These are phyloP conservation scores for Aplysia californica DNA, from an alignment of 1,140 invertebrate species.

Conservation along the genomic window DNA sequence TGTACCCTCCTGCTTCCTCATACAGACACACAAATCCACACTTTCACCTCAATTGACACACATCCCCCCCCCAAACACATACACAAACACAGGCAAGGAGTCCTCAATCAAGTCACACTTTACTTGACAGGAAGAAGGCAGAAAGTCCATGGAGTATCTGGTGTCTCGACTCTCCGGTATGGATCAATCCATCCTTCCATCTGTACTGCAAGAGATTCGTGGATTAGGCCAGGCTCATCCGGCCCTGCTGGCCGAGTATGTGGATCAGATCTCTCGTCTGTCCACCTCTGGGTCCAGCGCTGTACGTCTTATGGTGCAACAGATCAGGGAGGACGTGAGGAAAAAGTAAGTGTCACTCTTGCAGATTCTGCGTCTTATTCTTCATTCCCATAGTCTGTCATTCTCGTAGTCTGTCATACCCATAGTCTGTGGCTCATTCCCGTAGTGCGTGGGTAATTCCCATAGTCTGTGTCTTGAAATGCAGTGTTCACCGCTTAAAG, in stretches of 20 bases:
- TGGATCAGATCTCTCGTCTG: conserved; percentile 77
- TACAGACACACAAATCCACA: too few species aligned
- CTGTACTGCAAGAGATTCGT: conserved; percentile 81
- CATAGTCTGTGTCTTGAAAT: too few species aligned
- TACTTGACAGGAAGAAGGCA: conserved; percentile 73
- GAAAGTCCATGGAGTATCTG: conserved; percentile 83
- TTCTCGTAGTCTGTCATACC: too few species aligned
- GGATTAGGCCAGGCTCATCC: conserved; percentile 81
- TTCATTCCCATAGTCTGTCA: too few species aligned
- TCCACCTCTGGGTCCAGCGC: conserved; percentile 63
- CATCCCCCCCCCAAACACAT: too few species aligned
- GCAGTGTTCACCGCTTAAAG: neutral
- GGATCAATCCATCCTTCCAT: conserved; percentile 77
- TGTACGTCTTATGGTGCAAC: conserved; percentile 68
- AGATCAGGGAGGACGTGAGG: conserved; percentile 66
- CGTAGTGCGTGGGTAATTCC: too few species aligned
- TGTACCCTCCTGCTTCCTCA: too few species aligned
- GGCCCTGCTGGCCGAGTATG: conserved; percentile 80
- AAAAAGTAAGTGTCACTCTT: conserved; percentile 55
- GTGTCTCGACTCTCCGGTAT: conserved; percentile 76
- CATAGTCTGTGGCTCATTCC: too few species aligned
- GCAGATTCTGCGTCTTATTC: neutral
- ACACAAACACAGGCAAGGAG: too few species aligned
- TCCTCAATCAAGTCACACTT: too few species aligned
- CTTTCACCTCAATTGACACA: too few species aligned